These are phyloP conservation scores for Rhizomys pruinosus DNA, from an alignment of 2,113 vertebrate species.

Conservation along the genomic window DNA sequence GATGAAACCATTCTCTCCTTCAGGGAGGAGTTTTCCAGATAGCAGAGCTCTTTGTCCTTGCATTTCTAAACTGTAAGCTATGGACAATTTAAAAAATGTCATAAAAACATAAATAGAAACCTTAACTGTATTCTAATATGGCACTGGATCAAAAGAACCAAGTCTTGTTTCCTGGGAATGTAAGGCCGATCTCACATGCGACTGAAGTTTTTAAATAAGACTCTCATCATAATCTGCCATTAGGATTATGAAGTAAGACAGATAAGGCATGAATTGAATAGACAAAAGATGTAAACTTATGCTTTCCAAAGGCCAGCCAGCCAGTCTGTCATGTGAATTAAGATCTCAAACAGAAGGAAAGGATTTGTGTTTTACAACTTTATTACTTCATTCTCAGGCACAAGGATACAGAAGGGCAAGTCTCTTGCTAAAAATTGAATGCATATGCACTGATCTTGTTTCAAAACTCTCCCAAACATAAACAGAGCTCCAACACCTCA, in stretches of 20 bases:
- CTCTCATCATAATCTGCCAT: background rate
- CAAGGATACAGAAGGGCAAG: slow-evolving; percentile 26
- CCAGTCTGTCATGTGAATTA: slow-evolving; percentile 29
- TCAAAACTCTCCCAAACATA: slow-evolving; percentile 49
- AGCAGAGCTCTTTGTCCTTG: background rate
- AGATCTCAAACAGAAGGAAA: slow-evolving; percentile 63
- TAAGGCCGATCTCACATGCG: background rate
- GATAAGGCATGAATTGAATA: background rate
- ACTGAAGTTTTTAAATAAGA: slow-evolving; percentile 26
- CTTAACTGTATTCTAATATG: background rate
- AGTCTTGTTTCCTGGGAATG: background rate
- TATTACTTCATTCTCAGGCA: slow-evolving; percentile 45
- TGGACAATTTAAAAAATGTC: background rate
- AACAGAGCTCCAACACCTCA: slow-evolving; percentile 7
- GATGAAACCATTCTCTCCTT: background rate
- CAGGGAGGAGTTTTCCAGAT: background rate
- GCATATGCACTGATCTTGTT: slow-evolving; percentile 5
- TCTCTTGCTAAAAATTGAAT: slow-evolving; percentile 67
- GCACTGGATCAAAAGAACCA: slow-evolving; percentile 12
- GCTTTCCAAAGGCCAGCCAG: background rate
- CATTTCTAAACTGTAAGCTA: slow-evolving; percentile 7
- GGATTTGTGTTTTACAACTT: slow-evolving; percentile 43
- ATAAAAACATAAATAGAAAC: background rate
- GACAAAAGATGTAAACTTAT: background rate
- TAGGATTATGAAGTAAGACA: slow-evolving; percentile 48